Evolutionary conservation across 2,113 vertebrate genomes (phyloP).

Genomic region (Campylorhamphus procurvoides): DNA sequence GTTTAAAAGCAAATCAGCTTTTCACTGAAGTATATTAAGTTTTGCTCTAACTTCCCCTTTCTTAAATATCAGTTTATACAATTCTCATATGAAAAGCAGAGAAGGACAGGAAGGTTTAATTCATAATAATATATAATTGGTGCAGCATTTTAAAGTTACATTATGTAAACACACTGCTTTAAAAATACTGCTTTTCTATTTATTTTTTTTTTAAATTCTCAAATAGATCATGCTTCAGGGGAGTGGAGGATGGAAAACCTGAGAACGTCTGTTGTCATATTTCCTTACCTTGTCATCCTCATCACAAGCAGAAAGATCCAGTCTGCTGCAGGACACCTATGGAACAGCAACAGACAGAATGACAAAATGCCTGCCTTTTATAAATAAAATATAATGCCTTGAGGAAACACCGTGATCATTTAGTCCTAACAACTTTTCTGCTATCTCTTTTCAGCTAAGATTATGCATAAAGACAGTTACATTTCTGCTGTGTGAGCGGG

Average conservation of each 20-base stretch:
- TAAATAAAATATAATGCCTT: neutral
- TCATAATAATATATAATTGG: neutral
- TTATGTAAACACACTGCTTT: neutral
- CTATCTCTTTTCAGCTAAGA: neutral
- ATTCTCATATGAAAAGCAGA: neutral
- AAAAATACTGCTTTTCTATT: neutral
- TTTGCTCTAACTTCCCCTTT: neutral
- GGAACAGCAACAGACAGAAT: slow-evolving; percentile 20
- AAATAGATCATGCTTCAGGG: neutral
- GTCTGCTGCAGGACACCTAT: slow-evolving; percentile 88
- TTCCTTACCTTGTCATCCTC: slow-evolving; percentile 85
- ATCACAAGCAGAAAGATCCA: slow-evolving; percentile 86
- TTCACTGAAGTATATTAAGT: neutral
- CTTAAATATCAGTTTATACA: neutral
- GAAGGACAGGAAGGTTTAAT: neutral
- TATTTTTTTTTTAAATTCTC: neutral
- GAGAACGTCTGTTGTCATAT: neutral
- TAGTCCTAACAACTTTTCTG: neutral
- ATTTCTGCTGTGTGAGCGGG: neutral
- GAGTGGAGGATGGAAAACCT: neutral
- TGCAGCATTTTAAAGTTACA: neutral
- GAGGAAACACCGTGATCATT: neutral
- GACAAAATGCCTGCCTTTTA: neutral
- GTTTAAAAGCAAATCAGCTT: neutral
- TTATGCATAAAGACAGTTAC: neutral